Evolutionary conservation across 2,113 vertebrate species (phyloP).

Genomic region (Bufo gargarizans): DNA sequence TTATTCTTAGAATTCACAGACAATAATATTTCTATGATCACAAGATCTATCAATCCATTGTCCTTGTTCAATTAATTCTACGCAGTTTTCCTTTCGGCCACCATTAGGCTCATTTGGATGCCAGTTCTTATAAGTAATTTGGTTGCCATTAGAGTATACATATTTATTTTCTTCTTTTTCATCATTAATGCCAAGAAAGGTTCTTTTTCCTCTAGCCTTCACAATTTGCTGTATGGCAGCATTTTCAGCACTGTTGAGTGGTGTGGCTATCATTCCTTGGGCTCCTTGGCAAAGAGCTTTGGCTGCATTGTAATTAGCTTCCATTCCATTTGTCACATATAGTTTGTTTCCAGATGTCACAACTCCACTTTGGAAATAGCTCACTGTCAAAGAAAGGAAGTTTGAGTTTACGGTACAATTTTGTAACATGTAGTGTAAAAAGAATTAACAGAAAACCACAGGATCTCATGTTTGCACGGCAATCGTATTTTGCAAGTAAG

Average conservation of each 20-base stretch:
- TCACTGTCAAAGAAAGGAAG: constrained; percentile 4
- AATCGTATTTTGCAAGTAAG: neutral
- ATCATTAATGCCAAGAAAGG: constrained; percentile 2
- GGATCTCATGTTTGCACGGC: no score
- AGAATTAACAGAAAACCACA: neutral
- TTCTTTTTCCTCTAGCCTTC: neutral
- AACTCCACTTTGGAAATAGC: constrained; percentile 1
- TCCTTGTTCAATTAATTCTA: neutral
- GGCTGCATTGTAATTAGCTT: constrained; percentile 31
- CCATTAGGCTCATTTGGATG: neutral
- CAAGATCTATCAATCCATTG: neutral
- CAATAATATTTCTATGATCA: constrained; percentile 1
- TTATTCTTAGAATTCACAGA: constrained; percentile 25
- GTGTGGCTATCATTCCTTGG: neutral
- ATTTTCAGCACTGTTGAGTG: constrained; percentile 47
- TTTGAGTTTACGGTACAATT: neutral
- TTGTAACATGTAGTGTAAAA: neutral
- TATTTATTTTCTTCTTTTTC: constrained; percentile 48
- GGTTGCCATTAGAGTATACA: neutral
- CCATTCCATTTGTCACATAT: constrained; percentile 26
- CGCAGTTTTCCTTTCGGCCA: constrained; percentile 13
- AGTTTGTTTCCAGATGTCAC: constrained; percentile 20
- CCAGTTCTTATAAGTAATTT: constrained; percentile 39
- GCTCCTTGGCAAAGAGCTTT: constrained; percentile 14
- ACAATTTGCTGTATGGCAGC: neutral